Conservation (phyloP, 2,113 vertebrate species). For the Oceanites oceanicus region DNA sequence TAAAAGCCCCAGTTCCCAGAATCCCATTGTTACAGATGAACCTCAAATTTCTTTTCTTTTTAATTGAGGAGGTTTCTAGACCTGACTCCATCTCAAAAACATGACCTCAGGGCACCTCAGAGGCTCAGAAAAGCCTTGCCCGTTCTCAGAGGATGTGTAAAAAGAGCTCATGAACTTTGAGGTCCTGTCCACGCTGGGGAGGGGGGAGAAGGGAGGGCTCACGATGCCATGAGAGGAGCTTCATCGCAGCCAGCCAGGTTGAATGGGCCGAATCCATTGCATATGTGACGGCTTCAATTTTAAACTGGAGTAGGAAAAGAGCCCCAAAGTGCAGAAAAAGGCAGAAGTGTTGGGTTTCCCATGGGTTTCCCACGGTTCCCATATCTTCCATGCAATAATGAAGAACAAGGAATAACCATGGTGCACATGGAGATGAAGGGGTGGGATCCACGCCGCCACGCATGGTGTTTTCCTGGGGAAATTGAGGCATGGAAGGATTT, state of each 20-base stretch:
- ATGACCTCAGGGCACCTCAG: accelerated
- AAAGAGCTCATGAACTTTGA: background rate
- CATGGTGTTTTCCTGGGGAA: background rate
- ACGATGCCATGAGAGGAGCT: background rate
- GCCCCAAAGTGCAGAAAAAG: background rate
- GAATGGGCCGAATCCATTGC: background rate
- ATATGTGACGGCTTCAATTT: background rate
- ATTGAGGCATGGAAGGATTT: background rate
- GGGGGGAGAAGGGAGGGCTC: background rate
- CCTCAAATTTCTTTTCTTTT: background rate
- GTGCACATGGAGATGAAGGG: background rate
- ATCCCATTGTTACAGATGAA: background rate
- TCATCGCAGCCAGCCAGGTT: background rate
- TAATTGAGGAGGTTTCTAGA: background rate
- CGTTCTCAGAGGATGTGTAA: background rate
- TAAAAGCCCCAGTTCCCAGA: background rate
- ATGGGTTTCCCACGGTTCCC: background rate
- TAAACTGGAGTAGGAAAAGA: background rate
- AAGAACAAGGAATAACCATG: background rate
- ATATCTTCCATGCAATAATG: background rate
- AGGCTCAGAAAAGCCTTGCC: background rate
- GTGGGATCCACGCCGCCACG: background rate
- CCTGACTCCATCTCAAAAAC: background rate
- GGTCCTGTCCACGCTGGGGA: background rate
- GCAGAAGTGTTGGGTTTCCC: background rate